Evolutionary conservation across 2,113 vertebrate species (phyloP), one percentile per base, ranked within the genome.

Genomic region (Chlorodrepanis virens): DNA sequence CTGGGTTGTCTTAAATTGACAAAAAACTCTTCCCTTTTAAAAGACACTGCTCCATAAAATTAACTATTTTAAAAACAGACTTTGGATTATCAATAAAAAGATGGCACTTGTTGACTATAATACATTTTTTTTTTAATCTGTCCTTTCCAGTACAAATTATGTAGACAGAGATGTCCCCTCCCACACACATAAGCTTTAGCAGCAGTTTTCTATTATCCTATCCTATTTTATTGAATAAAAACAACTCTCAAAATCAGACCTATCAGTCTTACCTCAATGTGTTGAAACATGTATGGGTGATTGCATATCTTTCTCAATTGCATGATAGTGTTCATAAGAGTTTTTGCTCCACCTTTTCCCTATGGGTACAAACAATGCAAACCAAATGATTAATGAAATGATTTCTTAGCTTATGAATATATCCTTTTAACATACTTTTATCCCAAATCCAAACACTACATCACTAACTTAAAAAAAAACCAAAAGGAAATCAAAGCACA

Each of bases 271-370:
- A 98, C 98, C 98, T 98, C 99, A 60, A 99, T 99, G 93, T 99
- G 99, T 70, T 99, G 99, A 94, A 99, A 99, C 99, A 99, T 99
- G 63, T 99, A 99, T 0, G 99, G 99, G 61, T 99, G 99, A 97
- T 99, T 99, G 96, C 99, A 99, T 97, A 99, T 99, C 97, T 99
- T 99, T 96, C 99, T 98, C 97, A 99, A 94, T 93, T 99, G 99
- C 99, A 99, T 99, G 96, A 99, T 99, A 59, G 99, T 99, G 96
- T 99, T 99, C 99, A 99, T 99, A 4, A 99, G 97, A 15, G 99
- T 99, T 98, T 99, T 99, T 11, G 99, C 99, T 1, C 99, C 99
- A 42, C 99, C 99, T 98, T 99, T 99, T 49, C 99, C 99, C 99
- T 99, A 82, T 14, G n/a, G 33, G 31, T 65, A 79, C 13, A 84